Conservation (phyloP, 1,140 invertebrate genomes). For the Cyclina sinensis region DNA sequence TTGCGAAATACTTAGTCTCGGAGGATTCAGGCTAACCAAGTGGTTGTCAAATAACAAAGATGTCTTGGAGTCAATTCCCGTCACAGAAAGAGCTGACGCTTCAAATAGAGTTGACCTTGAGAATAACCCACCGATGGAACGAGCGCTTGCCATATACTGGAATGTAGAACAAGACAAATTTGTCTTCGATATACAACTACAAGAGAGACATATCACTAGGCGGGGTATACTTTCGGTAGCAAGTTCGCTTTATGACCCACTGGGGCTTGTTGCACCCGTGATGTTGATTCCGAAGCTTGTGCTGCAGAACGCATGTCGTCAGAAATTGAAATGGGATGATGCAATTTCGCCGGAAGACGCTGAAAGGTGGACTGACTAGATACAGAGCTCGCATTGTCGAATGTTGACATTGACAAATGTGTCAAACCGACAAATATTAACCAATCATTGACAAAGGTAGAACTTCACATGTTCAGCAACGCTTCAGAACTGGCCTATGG, state of each 20-base stretch:
- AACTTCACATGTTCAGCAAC: constrained; percentile 64
- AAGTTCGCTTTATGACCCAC: constrained; percentile 75
- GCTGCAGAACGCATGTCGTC: constrained; percentile 59
- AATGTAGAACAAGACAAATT: constrained; percentile 47
- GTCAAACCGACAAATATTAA: constrained; percentile 39
- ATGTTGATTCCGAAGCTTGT: constrained; percentile 62
- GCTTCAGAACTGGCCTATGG: constrained; percentile 55
- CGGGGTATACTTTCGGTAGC: constrained; percentile 64
- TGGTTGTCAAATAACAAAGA: constrained; percentile 45
- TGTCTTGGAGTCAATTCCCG: constrained; percentile 51
- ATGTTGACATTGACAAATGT: constrained; percentile 54
- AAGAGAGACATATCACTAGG: constrained; percentile 37
- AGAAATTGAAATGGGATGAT: constrained; percentile 68
- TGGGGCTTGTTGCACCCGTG: constrained; percentile 72
- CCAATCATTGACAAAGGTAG: not conserved
- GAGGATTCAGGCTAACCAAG: constrained; percentile 61
- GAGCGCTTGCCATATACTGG: constrained; percentile 67
- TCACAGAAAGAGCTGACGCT: not conserved
- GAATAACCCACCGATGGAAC: constrained; percentile 13
- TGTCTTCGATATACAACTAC: constrained; percentile 26
- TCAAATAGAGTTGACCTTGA: constrained; percentile 4
- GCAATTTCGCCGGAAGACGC: constrained; percentile 15
- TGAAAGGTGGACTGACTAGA: constrained; percentile 55
- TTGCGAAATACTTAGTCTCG: not conserved
- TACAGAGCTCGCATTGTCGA: constrained; percentile 30